These are phyloP conservation scores for Gallinago undulata DNA, from an alignment of 2,113 vertebrate species.

Conservation along the genomic window DNA sequence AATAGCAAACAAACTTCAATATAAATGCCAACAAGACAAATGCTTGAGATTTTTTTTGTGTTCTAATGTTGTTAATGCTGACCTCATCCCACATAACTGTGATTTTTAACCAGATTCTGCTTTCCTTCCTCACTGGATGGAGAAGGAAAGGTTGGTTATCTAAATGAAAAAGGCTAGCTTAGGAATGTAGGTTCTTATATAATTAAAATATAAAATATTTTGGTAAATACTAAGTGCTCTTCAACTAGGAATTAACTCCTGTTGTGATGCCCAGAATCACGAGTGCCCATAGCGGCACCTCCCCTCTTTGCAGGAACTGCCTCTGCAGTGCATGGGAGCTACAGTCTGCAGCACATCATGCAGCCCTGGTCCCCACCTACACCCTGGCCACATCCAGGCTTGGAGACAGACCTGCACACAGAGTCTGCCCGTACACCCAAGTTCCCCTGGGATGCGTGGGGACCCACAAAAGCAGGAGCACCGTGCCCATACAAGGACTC, in stretches of 20 bases:
- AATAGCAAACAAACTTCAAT: conserved; percentile 47
- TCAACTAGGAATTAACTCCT: not conserved
- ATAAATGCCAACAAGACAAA: conserved; percentile 63
- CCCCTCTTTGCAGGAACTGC: not conserved
- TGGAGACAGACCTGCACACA: not conserved
- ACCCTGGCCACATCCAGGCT: not conserved
- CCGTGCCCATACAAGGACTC: not conserved
- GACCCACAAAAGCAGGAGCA: not conserved
- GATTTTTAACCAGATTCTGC: conserved; percentile 9
- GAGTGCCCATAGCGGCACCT: rapidly evolving
- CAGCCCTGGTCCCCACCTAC: not conserved
- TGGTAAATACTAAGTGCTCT: not conserved
- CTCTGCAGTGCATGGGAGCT: not conserved
- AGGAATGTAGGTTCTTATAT: not conserved
- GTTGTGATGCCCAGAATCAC: rapidly evolving
- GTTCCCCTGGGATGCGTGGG: not conserved
- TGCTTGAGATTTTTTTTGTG: not conserved
- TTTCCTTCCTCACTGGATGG: not conserved
- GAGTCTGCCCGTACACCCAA: not conserved
- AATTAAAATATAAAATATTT: not conserved
- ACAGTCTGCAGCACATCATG: not conserved
- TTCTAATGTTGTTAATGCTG: conserved; percentile 1
- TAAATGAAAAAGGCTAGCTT: not conserved
- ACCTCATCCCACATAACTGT: conserved; percentile 6
- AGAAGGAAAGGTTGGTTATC: not conserved